Evolutionary conservation across 2,113 vertebrate genomes (phyloP), one percentile per base, ranked within the genome.

Genomic region (Cryptomyrus ogoouensis): DNA sequence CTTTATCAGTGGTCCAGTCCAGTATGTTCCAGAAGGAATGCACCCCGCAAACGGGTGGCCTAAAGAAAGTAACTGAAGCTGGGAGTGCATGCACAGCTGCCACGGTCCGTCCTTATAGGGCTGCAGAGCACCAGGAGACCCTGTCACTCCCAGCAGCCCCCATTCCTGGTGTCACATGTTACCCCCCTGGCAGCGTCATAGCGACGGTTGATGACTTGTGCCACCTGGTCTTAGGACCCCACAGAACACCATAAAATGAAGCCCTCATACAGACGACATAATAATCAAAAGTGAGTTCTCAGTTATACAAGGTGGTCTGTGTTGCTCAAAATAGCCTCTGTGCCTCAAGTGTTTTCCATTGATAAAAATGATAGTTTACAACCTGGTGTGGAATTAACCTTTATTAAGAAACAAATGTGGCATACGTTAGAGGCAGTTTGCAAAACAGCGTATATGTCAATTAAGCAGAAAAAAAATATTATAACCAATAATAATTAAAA

Each of bases 11-110:
- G 91, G 89, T 90, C 91, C 93, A 91, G 91, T 94, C 93, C 87
- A 93, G 96, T 96, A 96, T 52, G 91, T 95, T 96, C 96, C 92
- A 96, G 96, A 96, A 95, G 91, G 92, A 93, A 93, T 88, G 91
- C 90, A 92, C 93, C 90, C 46, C 5, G 50, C 89, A 53, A 89
- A 80, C 5, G 90, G 91, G 87, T 89, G 92, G 90, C 50, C 90
- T 58, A 87, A 21, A 89, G 88, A 88, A 13, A 88, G 88, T 90
- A 91, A 42, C 89, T 47, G 83, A 21, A 35, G 49, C 87, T 89
- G 88, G 87, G 83, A 53, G 90, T 89, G 31, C 56, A 6, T 83
- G 12, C 89, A 88, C 90, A 92, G 93, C 91, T 94, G 94, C 93
- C 91, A 92, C 91, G 46, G 91, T 93, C 91, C 95, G 93, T 91